These are phyloP conservation scores for Polypedilum pembai DNA, from an alignment of 1,140 invertebrate genomes.

Conservation along the genomic window DNA sequence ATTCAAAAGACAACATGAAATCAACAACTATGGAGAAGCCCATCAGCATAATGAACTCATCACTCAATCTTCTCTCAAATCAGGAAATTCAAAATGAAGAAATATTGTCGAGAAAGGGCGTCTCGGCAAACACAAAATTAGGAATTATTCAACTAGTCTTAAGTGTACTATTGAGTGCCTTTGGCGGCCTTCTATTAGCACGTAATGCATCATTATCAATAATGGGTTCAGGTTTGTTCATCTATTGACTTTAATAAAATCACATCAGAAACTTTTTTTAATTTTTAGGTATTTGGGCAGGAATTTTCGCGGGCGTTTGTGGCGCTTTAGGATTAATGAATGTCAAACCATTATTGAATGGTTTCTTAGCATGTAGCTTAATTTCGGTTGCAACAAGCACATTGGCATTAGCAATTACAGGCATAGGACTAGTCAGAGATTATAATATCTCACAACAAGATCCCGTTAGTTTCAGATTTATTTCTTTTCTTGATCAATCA, in stretches of 20 bases:
- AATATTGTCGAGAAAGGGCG: neutral
- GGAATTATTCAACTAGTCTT: conserved; percentile 40
- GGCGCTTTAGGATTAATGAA: conserved; percentile 41
- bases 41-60: conserved; percentile 3
- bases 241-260: neutral
- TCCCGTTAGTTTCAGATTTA: neutral
- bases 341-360: conserved; percentile 40
- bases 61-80: conserved; percentile 5
- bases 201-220: conserved; percentile 40
- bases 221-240: conserved; percentile 37
- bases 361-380: conserved; percentile 41
- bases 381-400: conserved; percentile 43
- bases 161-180: conserved; percentile 39
- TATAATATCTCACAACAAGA: conserved; percentile 39
- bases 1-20: neutral
- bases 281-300: conserved; percentile 37
- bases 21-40: conserved; percentile 6
- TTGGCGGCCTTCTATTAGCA: conserved; percentile 39
- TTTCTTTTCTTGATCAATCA: too few species aligned
- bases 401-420: conserved; percentile 40
- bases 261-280: neutral
- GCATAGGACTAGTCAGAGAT: conserved; percentile 40
- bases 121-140: conserved; percentile 30
- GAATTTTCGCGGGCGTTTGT: conserved; percentile 39
- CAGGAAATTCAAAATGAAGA: neutral